Percentiles rank a stretch among this genome's conserved stretches.
phyloP scores from a whole-genome alignment of 2,113 vertebrate species.

The Cinclus mexicanus region DNA sequence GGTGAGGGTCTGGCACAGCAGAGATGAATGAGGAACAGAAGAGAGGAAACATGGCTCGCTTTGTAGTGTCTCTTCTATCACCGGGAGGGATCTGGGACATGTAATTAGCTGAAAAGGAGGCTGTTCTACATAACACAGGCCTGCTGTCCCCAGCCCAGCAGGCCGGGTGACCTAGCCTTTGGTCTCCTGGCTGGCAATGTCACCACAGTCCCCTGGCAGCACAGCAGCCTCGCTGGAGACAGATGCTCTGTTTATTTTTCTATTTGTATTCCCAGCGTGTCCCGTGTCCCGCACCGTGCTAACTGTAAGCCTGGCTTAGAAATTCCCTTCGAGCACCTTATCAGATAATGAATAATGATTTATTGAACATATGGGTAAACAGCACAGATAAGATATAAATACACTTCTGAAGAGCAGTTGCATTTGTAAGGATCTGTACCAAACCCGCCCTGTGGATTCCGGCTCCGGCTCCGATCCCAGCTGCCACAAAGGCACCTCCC shows the following conservation, averaged over 20 bases:
- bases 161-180: neutral
- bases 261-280: constrained; percentile 57
- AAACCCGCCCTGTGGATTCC: neutral
- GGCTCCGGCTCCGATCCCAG: neutral
- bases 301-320: constrained; percentile 48
- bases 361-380: constrained; percentile 70
- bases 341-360: constrained; percentile 74
- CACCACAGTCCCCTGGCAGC: neutral
- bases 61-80: neutral
- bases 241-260: constrained; percentile 42
- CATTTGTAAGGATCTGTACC: neutral
- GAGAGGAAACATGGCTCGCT: neutral
- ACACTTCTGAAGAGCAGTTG: neutral
- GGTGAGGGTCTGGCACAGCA: neutral
- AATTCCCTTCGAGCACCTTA: constrained; percentile 49
- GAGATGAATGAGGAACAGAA: neutral
- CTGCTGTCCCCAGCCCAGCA: constrained; percentile 13
- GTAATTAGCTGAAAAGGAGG: constrained; percentile 31
- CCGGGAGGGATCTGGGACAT: neutral
- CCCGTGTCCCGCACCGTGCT: neutral
- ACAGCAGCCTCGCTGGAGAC: neutral
- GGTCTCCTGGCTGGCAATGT: neutral
- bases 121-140: constrained; percentile 22
- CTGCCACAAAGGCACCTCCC: neutral
- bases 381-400: constrained; percentile 65